Conservation (phyloP, 2,888 invertebrate genomes). For the Yponomeuta cagnagella region DNA sequence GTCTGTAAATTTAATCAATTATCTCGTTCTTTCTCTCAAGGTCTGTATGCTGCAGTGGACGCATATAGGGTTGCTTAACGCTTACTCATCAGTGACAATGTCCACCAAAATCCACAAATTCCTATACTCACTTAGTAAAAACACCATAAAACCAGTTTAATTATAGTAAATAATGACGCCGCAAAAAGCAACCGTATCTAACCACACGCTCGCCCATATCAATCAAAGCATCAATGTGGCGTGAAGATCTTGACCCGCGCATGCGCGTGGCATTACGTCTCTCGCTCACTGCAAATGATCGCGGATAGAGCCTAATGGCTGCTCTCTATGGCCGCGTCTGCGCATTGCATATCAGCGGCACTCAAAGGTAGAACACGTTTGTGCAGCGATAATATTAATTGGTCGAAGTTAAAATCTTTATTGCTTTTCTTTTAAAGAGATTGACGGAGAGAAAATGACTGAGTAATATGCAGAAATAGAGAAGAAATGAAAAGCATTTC, state of each 20-base stretch:
- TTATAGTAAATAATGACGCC: not conserved
- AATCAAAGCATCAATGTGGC: conserved; percentile 15
- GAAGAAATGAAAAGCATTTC: no score
- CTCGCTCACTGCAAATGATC: conserved; percentile 27
- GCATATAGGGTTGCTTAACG: no score
- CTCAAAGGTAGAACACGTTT: conserved; percentile 13
- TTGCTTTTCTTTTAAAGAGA: no score
- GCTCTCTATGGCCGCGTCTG: conserved; percentile 22
- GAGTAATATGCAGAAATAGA: no score
- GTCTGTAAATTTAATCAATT: no score
- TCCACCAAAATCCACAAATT: not conserved
- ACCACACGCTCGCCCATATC: conserved; percentile 12
- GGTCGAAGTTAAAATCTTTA: no score
- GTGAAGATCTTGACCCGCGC: conserved; percentile 31
- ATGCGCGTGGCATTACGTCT: conserved; percentile 28
- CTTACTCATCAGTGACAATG: no score
- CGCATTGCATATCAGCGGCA: conserved; percentile 8
- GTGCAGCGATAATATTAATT: not conserved
- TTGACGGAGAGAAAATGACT: no score
- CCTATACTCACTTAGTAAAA: not conserved
- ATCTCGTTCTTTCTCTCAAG: no score
- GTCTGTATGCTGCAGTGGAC: no score
- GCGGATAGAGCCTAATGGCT: conserved; percentile 36
- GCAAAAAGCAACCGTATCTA: conserved; percentile 3
- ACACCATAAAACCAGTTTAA: not conserved